phyloP scores from a whole-genome alignment of 2,113 vertebrate species.

The Himantopus leucocephalus region DNA sequence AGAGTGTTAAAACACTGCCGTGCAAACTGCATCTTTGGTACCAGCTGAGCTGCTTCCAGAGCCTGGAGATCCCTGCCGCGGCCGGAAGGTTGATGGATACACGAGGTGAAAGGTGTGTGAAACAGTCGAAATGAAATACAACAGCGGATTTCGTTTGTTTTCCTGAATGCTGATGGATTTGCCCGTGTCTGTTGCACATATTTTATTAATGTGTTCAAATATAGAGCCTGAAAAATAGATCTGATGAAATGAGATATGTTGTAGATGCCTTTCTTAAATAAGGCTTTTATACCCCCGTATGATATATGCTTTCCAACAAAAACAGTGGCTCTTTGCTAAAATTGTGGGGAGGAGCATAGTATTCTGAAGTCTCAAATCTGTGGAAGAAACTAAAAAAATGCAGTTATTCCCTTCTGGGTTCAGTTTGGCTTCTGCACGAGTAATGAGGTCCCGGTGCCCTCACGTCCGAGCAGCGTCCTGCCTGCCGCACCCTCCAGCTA shows the following conservation, averaged over 20 bases:
- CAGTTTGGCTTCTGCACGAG: neutral
- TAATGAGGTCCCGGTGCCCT: neutral
- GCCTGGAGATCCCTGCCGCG: neutral
- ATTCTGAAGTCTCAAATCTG: neutral
- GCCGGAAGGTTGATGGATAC: neutral
- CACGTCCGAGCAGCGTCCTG: neutral
- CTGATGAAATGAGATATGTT: neutral
- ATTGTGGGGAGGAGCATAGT: neutral
- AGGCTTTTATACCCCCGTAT: neutral
- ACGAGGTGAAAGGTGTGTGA: neutral
- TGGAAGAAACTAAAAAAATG: neutral
- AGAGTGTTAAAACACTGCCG: neutral
- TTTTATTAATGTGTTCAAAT: neutral
- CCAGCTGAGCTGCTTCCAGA: neutral
- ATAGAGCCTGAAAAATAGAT: neutral
- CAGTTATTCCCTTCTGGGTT: neutral
- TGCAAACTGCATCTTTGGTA: neutral
- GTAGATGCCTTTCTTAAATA: neutral
- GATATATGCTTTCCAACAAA: neutral
- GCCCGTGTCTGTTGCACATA: neutral
- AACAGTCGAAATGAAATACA: neutral
- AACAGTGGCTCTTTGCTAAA: neutral
- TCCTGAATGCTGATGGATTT: neutral
- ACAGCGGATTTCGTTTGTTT: neutral
- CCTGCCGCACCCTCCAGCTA: neutral